These are phyloP conservation scores for Chesias legatella DNA, from an alignment of 2,888 invertebrate genomes.

Conservation along the genomic window DNA sequence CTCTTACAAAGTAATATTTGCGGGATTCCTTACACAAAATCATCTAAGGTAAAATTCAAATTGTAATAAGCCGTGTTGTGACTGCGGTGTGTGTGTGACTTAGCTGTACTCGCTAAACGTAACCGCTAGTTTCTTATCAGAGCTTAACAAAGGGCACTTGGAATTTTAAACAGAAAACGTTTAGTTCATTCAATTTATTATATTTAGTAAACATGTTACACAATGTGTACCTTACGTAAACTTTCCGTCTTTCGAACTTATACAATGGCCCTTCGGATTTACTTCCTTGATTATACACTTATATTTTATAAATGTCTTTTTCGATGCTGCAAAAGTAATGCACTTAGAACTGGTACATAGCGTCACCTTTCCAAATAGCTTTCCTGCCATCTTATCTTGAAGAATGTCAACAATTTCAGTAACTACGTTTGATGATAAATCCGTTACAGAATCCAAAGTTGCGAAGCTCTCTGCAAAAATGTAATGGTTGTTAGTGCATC, in stretches of 20 bases:
- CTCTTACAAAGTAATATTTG: constrained; percentile 5
- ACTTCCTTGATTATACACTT: constrained; percentile 61
- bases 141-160: constrained; percentile 23
- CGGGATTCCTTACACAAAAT: constrained; percentile 6
- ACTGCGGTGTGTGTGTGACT: constrained; percentile 7
- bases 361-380: constrained; percentile 65
- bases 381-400: constrained; percentile 63
- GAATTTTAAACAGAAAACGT: constrained; percentile 36
- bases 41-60: constrained; percentile 13
- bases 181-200: constrained; percentile 37
- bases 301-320: constrained; percentile 57
- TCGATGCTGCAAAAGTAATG: constrained; percentile 53
- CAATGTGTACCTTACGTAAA: constrained; percentile 38
- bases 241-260: constrained; percentile 49
- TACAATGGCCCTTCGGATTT: constrained; percentile 55
- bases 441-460: constrained; percentile 65
- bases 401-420: constrained; percentile 68
- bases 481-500: background rate
- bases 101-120: background rate
- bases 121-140: constrained; percentile 27
- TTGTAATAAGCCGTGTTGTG: constrained; percentile 13
- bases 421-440: constrained; percentile 64
- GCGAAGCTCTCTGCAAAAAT: constrained; percentile 59
- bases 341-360: constrained; percentile 65
- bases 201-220: constrained; percentile 45